A percentile compares a stretch with the other conserved stretches of the same genome.
Conservation (phyloP, 1,140 invertebrate genomes). For the Lepidotrigona ventralis region DNA sequence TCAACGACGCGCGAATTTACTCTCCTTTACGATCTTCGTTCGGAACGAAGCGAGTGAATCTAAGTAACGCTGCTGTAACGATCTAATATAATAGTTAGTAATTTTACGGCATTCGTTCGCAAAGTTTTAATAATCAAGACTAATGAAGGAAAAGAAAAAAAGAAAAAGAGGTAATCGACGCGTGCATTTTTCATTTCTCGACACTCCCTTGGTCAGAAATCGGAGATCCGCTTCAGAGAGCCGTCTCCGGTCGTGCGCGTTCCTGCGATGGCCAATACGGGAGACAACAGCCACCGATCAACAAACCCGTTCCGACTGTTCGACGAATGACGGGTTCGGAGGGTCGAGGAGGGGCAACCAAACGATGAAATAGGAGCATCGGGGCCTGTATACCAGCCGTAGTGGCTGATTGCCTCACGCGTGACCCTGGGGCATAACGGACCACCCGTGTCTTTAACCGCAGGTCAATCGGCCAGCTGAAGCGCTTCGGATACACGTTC, state of each 20-base stretch:
- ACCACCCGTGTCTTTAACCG: constrained; percentile 69
- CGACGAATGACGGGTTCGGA: constrained; percentile 53
- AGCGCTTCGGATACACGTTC: constrained; percentile 47
- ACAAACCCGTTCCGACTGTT: constrained; percentile 58
- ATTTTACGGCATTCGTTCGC: no score
- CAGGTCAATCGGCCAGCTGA: constrained; percentile 69
- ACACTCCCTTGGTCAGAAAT: not conserved
- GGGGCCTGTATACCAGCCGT: constrained; percentile 36
- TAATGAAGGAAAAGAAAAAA: not conserved
- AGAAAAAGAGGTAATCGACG: constrained; percentile 11
- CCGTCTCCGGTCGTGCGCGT: constrained; percentile 54
- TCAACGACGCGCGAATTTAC: constrained; percentile 31
- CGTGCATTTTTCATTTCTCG: constrained; percentile 36
- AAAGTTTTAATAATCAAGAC: not conserved
- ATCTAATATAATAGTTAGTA: no score
- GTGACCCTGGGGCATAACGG: constrained; percentile 74
- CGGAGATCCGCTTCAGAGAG: constrained; percentile 46
- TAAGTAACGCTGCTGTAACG: no score
- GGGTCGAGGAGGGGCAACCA: constrained; percentile 38
- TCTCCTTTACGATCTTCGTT: constrained; percentile 1
- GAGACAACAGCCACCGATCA: constrained; percentile 34
- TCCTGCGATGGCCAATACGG: constrained; percentile 42
- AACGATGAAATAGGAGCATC: constrained; percentile 58
- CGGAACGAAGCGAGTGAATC: no score
- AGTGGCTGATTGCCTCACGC: constrained; percentile 67